Evolutionary conservation across 2,113 vertebrate species (phyloP), one percentile per base, ranked within the genome.

Genomic region (Rhinichthys klamathensis): DNA sequence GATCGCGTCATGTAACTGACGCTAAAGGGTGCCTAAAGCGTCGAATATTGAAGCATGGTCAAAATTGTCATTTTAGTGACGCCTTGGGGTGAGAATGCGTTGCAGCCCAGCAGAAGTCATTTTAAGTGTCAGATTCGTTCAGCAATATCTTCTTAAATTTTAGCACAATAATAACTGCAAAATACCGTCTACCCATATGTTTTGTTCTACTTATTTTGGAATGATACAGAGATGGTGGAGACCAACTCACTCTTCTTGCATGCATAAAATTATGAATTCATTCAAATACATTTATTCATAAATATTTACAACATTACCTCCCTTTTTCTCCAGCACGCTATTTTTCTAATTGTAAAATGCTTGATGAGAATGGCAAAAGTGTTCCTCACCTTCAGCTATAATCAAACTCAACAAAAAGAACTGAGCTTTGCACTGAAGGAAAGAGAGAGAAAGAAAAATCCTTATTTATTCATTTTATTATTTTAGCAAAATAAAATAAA

Each of bases 241-340:
- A 60, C 21, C 51, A 60, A 25, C 54, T n/a, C 32, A 38, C 21
- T 15, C 3, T 21, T n/a, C 8, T n/a, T n/a, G n/a, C 75, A 78
- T 78, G 76, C 54, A 79, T 79, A 79, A 4, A 25, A 79, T 60
- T 60, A 16, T 3, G 23, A 79, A 41, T 60, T 60, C 12, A 58
- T 58, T 13, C 23, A 77, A 77, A 77, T 58, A 51, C 6, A 79
- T 79, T 35, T 25, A 79, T 60, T 79, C 54, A 41, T 79, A 79
- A 60, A 60, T 15, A 77, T 32, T 54, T 74, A 16, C 23, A 44
- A 49, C 12, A 46, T 74, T 51, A 21, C 74, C 18, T 56, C 16
- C 27, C 49, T 35, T 4, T 30, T 32, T 76, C 49, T 35, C 12
- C 10, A 9, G 10, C 27, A 49, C 4, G 7, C 27, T 32, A 21